These are phyloP conservation scores for Nannoperca australis DNA, from an alignment of 2,797 vertebrate genomes.

Conservation along the genomic window DNA sequence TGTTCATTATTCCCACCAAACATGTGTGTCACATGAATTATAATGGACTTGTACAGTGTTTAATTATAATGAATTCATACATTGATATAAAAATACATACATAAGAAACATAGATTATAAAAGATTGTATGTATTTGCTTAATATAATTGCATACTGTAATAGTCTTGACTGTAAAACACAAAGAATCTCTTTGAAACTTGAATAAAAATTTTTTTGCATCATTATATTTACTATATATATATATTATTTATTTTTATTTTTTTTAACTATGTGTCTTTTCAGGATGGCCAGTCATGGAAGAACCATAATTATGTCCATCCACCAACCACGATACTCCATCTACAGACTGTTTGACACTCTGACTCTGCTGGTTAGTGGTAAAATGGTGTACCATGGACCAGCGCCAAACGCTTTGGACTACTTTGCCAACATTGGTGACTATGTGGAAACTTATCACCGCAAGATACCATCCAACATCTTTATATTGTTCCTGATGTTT, in stretches of 20 bases:
- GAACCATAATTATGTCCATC: conserved; percentile 95
- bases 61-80: not conserved
- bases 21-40: not conserved
- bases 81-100: not conserved
- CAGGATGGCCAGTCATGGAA: conserved; percentile 91
- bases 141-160: not conserved
- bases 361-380: conserved; percentile 91
- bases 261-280: conserved; percentile 31
- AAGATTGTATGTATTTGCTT: not conserved
- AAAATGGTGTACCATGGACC: conserved; percentile 92
- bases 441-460: conserved; percentile 1
- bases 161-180: not conserved
- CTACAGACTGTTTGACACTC: conserved; percentile 91
- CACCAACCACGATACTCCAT: conserved; percentile 96
- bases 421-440: conserved; percentile 89
- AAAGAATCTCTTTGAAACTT: not conserved
- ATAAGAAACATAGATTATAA: not conserved
- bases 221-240: not conserved
- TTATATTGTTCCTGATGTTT: not conserved
- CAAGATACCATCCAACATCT: not conserved
- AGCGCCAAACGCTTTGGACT: conserved; percentile 84
- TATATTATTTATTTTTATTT: not conserved
- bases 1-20: not conserved
- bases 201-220: not conserved
- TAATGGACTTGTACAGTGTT: not conserved